Base-by-base conservation (phyloP, 2,888 invertebrate genomes). In the Lissonota sp. region DNA sequence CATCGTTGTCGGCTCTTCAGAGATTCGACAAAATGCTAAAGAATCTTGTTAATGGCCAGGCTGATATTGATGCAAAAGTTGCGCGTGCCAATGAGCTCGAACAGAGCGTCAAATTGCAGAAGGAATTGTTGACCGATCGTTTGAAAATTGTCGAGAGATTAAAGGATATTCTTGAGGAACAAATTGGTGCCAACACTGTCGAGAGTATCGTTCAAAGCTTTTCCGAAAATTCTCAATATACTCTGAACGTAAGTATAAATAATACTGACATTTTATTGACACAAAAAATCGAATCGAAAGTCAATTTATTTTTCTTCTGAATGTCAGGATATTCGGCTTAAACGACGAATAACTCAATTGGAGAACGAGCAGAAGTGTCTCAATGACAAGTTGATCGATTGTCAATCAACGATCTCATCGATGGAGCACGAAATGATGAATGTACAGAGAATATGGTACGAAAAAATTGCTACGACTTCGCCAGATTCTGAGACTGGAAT, bases 111-210 rank as follows among this genome's bases (percentile, higher is more conserved):
- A 86, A 87, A 69, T 64, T 87, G 1, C 88, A 90, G 37, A 89
- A 90, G 49, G 91, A 91, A 57, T 66, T 83, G 12, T 76, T 91
- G 16, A 84, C 84, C 0, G 86, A 85, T 80, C 88, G 91, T 1
- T 75, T 91, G 46, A 86, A 88, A 74, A 88, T 91, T 42, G 91
- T 91, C 1, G 91, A 91, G 62, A 87, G 87, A 42, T 77, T 91
- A 44, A 91, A 89, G 74, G 90, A 90, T 53, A 90, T 91, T 66
- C 77, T 91, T 5, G 91, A 91, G 57, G 87, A 91, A 69, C 90
- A 91, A 76, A 91, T 91, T 46, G 91, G 91, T 3, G 87, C 83
- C 42, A 80, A 82, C 2, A 86, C 86, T 6, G 88, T 91, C 0
- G 86, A 90, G 39, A 87, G 86, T 42, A 83, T 91, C 7, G 85